Base-by-base conservation (phyloP, 1,140 invertebrate species). In the Zaprionus vittiger region DNA sequence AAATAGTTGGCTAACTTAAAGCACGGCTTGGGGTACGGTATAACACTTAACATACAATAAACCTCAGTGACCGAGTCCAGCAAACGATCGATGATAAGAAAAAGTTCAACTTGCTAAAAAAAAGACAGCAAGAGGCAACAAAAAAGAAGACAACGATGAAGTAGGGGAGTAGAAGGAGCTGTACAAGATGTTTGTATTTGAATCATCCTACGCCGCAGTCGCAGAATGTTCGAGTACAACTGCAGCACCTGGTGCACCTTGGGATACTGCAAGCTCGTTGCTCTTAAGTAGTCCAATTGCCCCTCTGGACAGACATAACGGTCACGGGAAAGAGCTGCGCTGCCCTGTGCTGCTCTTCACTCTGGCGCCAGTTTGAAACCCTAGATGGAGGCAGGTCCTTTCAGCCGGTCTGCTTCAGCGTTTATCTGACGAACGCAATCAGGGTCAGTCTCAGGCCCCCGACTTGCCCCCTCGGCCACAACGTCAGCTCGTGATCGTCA, bases 381-480 rank as follows among this genome's bases (percentile, higher is more conserved):
- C 57, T 56, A 74, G 65, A 68, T 62, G 65, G 47, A 54, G 56
- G 41, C 17, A 76, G 41, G 44, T 64, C 60, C 61, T 70, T 63
- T 37, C 41, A 22, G 31, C 34, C 56, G 34, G 28, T 31, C 52
- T 65, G 56, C 68, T 54, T 47, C 37, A 56, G 37, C 72, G 44
- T 52, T 84, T 85, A 85, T 85, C 82, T 85, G 73, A 64, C 55
- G 69, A 49, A 76, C 70, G 82, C 79, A 83, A 85, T 85, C 83
- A 82, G 79, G 74, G 74, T 74, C 74, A 79, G 62, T 47, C n/a
- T 6, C 41, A 47, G 41, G 41, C 41, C 41, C 9, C 41, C 17
- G n/a, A 47, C n/a, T 9, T 17, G 41, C 41, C 41, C n/a, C 7
- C 41, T 47, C n/a, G 41, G 41, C 41, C 41, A 7, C 34, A 54